Evolutionary conservation across 2,113 vertebrate genomes (phyloP).

Genomic region (Colinus virginianus): DNA sequence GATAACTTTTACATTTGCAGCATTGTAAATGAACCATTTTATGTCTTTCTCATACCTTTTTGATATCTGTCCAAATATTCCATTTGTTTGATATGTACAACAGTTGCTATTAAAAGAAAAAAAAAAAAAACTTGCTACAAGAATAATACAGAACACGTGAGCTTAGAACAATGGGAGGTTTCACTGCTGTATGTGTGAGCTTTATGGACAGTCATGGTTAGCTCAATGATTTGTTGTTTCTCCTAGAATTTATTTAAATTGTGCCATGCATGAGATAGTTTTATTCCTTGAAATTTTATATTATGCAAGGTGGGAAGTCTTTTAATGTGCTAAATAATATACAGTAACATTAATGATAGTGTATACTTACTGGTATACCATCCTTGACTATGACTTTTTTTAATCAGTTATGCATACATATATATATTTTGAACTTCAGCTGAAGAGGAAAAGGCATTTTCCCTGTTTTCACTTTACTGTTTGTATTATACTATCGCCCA

Average conservation of each 20-base stretch:
- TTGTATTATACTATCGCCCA: not conserved
- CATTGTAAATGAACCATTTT: slow-evolving; percentile 72
- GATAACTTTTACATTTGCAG: slow-evolving; percentile 74
- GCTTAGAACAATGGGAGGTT: slow-evolving; percentile 30
- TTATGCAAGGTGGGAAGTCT: slow-evolving; percentile 66
- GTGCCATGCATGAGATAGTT: slow-evolving; percentile 74
- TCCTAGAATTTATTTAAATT: slow-evolving; percentile 61
- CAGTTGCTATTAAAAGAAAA: slow-evolving; percentile 59
- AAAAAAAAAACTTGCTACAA: slow-evolving; percentile 36
- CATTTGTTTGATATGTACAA: slow-evolving; percentile 66
- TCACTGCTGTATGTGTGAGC: slow-evolving; percentile 20
- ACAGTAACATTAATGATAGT: slow-evolving; percentile 11
- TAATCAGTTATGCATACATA: not conserved
- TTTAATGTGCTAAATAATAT: slow-evolving; percentile 61
- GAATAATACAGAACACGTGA: slow-evolving; percentile 43
- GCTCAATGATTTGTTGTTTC: slow-evolving; percentile 67
- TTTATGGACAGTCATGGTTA: slow-evolving; percentile 68
- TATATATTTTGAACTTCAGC: not conserved
- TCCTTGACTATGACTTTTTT: slow-evolving; percentile 8
- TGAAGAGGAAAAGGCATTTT: slow-evolving; percentile 1
- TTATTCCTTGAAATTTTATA: slow-evolving; percentile 70
- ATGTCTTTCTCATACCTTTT: slow-evolving; percentile 76
- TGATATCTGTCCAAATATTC: slow-evolving; percentile 58
- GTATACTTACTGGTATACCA: slow-evolving; percentile 30
- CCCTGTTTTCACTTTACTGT: not conserved